These are phyloP conservation scores for Riparia riparia DNA, from an alignment of 2,113 vertebrate species.

Conservation along the genomic window DNA sequence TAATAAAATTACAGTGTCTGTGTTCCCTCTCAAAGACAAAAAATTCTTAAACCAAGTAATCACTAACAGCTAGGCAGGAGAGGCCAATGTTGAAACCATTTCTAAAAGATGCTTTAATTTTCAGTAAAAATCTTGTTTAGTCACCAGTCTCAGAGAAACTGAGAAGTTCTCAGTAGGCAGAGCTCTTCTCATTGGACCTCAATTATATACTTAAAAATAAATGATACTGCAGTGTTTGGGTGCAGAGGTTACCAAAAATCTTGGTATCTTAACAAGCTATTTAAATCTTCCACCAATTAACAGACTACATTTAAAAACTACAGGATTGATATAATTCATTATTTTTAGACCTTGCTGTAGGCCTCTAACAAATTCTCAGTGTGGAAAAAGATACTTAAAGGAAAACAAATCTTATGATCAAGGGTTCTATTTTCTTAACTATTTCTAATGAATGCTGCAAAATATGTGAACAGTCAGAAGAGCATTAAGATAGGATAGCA, in stretches of 20 bases:
- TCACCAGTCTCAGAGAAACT: background rate
- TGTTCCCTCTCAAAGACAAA: background rate
- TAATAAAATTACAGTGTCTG: background rate
- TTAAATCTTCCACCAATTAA: background rate
- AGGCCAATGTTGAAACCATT: background rate
- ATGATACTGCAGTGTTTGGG: background rate
- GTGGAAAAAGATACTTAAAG: background rate
- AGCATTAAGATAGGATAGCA: background rate
- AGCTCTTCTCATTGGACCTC: background rate
- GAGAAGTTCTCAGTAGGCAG: background rate
- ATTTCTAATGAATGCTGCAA: background rate
- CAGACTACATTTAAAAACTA: background rate
- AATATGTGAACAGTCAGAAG: background rate
- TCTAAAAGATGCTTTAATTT: background rate
- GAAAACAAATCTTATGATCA: background rate
- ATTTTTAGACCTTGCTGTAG: background rate
- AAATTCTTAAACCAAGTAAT: background rate
- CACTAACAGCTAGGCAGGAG: background rate
- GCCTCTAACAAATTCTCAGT: background rate
- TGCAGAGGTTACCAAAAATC: background rate
- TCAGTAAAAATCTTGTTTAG: background rate
- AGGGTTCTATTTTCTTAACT: background rate
- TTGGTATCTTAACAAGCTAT: background rate
- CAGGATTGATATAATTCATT: background rate
- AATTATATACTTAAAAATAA: slow-evolving; percentile 19